Evolutionary conservation across 1,140 invertebrate genomes (phyloP).

Genomic region (Euura saliciscinereae): DNA sequence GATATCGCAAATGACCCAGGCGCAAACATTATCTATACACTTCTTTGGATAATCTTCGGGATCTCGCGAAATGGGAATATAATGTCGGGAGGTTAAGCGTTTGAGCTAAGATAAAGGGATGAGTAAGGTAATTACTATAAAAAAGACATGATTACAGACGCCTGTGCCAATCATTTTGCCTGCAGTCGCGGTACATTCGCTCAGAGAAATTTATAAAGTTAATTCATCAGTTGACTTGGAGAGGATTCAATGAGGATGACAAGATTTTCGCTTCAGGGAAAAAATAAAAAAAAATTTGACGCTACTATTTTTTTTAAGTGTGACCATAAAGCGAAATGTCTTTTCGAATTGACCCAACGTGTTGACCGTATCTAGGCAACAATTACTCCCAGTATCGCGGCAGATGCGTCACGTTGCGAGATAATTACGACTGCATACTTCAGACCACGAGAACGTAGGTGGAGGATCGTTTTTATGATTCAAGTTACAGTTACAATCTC

Average conservation of each 20-base stretch:
- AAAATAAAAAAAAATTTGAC: too few species aligned
- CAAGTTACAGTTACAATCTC: not conserved
- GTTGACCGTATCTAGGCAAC: too few species aligned
- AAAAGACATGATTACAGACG: conserved; percentile 45
- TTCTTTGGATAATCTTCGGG: conserved; percentile 3
- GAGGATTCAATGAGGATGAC: too few species aligned
- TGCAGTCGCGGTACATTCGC: not conserved
- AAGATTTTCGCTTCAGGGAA: too few species aligned
- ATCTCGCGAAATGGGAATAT: conserved; percentile 31
- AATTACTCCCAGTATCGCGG: too few species aligned
- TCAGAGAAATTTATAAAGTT: not conserved
- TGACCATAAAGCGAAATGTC: too few species aligned
- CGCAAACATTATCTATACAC: conserved; percentile 7
- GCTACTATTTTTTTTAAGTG: too few species aligned
- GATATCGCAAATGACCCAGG: conserved; percentile 1
- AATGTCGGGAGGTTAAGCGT: conserved; percentile 25
- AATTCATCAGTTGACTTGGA: too few species aligned
- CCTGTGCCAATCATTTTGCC: not conserved
- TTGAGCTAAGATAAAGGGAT: conserved; percentile 28
- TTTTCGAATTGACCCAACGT: too few species aligned
- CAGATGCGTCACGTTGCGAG: too few species aligned
- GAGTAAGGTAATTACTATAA: conserved; percentile 39
- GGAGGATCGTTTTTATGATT: not conserved
- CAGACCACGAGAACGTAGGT: too few species aligned
- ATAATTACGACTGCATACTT: too few species aligned